Conservation (phyloP, 1,140 invertebrate species). For the Drosophila pachea region DNA sequence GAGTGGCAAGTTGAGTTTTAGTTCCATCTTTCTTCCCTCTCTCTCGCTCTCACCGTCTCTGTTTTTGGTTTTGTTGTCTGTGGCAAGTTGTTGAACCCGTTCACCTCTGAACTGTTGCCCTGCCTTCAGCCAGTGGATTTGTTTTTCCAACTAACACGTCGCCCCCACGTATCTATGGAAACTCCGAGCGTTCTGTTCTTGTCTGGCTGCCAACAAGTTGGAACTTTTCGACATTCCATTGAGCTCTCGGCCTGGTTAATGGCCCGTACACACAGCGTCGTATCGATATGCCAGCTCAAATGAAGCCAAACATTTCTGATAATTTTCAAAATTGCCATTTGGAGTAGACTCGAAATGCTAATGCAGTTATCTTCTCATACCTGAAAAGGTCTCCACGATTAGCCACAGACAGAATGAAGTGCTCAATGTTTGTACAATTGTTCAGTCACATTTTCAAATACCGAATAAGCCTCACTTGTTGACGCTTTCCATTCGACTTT, state of each 20-base stretch:
- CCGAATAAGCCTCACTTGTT: neutral
- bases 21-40: constrained; percentile 4
- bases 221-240: constrained; percentile 1
- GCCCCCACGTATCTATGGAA: constrained; percentile 44
- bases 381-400: neutral
- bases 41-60: neutral
- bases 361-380: too few species aligned
- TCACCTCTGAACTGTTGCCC: constrained; percentile 4
- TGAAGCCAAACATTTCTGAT: too few species aligned
- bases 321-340: too few species aligned
- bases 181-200: constrained; percentile 30
- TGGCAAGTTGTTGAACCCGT: constrained; percentile 38
- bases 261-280: too few species aligned
- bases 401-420: neutral
- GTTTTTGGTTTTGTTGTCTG: constrained; percentile 8
- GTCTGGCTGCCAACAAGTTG: constrained; percentile 32
- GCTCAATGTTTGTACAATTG: neutral
- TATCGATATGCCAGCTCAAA: too few species aligned
- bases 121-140: neutral
- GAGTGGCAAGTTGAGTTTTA: constrained; percentile 45
- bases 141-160: constrained; percentile 22
- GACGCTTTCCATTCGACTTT: constrained; percentile 40
- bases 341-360: too few species aligned
- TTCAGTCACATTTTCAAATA: neutral
- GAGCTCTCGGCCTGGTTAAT: neutral